phyloP scores from a whole-genome alignment of 2,113 vertebrate genomes.

The Charadrius vociferus region DNA sequence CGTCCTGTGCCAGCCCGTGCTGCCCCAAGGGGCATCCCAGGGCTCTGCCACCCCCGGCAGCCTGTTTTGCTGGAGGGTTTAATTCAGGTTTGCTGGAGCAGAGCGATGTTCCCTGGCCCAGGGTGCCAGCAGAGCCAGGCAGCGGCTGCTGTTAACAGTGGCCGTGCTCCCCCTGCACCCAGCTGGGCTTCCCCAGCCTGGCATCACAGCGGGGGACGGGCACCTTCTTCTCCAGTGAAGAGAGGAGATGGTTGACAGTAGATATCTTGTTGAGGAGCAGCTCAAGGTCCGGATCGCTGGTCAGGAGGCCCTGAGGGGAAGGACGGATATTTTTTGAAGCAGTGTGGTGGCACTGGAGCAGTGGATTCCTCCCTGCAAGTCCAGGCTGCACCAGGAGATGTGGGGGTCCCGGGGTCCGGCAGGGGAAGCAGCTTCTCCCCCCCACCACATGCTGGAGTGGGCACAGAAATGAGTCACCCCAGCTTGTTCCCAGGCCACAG shows the following conservation, averaged over 20 bases:
- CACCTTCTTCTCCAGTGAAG: constrained; percentile 86
- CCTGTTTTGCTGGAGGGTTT: neutral
- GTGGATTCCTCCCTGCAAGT: rapidly evolving
- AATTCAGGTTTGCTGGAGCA: neutral
- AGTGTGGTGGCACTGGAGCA: rapidly evolving
- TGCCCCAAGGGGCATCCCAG: neutral
- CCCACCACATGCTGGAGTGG: rapidly evolving
- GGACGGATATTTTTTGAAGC: neutral
- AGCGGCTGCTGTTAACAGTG: neutral
- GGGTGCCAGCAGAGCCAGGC: neutral
- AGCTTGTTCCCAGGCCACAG: neutral
- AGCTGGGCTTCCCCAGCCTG: neutral
- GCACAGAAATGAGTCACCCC: neutral
- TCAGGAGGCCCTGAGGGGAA: neutral
- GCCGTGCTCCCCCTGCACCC: neutral
- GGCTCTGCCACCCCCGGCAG: rapidly evolving
- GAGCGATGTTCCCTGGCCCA: neutral
- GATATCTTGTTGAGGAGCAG: constrained; percentile 81
- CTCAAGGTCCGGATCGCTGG: constrained; percentile 79
- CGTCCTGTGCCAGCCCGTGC: rapidly evolving
- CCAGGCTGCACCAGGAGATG: rapidly evolving
- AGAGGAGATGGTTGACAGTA: constrained; percentile 81
- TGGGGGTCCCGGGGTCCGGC: neutral
- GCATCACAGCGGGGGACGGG: rapidly evolving
- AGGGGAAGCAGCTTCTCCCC: neutral